These are phyloP conservation scores for pig (Sus scrofa) DNA, from an alignment of 2,113 vertebrate genomes.

Conservation along the genomic window DNA sequence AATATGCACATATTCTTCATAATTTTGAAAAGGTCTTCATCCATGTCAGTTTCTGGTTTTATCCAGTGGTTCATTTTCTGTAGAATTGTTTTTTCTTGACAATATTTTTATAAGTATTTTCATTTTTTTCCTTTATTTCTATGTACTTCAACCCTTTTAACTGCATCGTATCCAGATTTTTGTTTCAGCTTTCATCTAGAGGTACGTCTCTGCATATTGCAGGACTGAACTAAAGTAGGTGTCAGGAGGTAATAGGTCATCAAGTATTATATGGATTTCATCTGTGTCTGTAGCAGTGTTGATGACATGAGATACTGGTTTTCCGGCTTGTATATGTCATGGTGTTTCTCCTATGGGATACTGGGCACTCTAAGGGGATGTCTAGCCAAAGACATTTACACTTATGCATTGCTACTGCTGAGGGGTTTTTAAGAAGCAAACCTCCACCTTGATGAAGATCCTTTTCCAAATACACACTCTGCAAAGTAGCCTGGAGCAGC, in stretches of 20 bases:
- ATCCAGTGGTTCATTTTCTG: conserved; percentile 92
- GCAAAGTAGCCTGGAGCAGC: conserved; percentile 96
- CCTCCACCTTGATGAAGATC: conserved; percentile 96
- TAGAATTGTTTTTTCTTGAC: conserved; percentile 88
- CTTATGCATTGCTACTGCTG: conserved; percentile 93
- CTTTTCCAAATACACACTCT: conserved; percentile 91
- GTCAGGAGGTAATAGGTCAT: conserved; percentile 92
- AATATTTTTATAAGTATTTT: conserved; percentile 90
- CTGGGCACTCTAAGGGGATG: conserved; percentile 91
- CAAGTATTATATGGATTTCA: conserved; percentile 95
- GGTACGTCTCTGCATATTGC: conserved; percentile 92
- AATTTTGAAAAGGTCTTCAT: conserved; percentile 90
- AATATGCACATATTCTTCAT: conserved; percentile 80
- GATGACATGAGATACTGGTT: conserved; percentile 94
- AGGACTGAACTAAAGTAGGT: conserved; percentile 96
- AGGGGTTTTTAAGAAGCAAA: conserved; percentile 95
- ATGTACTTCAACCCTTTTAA: conserved; percentile 91
- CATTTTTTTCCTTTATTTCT: conserved; percentile 92
- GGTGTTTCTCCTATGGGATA: conserved; percentile 82
- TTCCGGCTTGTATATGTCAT: conserved; percentile 92
- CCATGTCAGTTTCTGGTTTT: conserved; percentile 92
- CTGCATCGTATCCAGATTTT: conserved; percentile 93
- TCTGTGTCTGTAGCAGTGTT: conserved; percentile 96
- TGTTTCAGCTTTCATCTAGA: conserved; percentile 93
- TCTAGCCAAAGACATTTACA: conserved; percentile 94